phyloP scores from a whole-genome alignment of 1,140 invertebrate species.

The Gryllus bimaculatus region DNA sequence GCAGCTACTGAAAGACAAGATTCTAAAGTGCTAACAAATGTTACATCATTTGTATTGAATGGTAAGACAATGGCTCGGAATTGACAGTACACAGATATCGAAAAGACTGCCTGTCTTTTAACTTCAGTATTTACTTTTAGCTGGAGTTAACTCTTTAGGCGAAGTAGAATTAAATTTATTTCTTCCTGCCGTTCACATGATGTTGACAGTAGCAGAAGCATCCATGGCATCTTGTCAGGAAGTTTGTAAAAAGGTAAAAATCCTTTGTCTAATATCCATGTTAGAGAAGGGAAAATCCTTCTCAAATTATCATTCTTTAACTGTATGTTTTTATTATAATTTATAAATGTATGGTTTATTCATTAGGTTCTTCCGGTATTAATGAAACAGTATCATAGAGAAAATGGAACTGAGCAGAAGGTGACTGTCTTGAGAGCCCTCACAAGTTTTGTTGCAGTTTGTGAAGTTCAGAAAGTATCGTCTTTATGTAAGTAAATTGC shows the following conservation, averaged over 20 bases:
- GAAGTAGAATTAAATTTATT: constrained; percentile 16
- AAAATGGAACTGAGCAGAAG: neutral
- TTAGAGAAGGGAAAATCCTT: neutral
- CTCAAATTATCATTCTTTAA: neutral
- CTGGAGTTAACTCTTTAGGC: neutral
- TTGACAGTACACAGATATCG: neutral
- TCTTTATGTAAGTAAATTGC: neutral
- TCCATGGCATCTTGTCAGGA: constrained; percentile 8
- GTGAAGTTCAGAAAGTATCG: constrained; percentile 6
- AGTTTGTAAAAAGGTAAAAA: constrained; percentile 7
- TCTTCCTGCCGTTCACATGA: constrained; percentile 6
- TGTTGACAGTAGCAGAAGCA: constrained; percentile 11
- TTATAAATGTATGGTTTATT: neutral
- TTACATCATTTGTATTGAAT: neutral
- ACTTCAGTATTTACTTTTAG: neutral
- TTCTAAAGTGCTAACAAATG: neutral
- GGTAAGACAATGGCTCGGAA: neutral
- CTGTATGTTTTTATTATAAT: neutral
- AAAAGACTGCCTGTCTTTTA: neutral
- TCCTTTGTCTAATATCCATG: neutral
- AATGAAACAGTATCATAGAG: constrained; percentile 13
- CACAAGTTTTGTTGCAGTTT: constrained; percentile 11
- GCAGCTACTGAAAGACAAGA: neutral
- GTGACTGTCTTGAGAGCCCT: constrained; percentile 12
- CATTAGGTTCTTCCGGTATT: constrained; percentile 13